Evolutionary conservation across 2,113 vertebrate genomes (phyloP).

Genomic region (Holacanthus passer): DNA sequence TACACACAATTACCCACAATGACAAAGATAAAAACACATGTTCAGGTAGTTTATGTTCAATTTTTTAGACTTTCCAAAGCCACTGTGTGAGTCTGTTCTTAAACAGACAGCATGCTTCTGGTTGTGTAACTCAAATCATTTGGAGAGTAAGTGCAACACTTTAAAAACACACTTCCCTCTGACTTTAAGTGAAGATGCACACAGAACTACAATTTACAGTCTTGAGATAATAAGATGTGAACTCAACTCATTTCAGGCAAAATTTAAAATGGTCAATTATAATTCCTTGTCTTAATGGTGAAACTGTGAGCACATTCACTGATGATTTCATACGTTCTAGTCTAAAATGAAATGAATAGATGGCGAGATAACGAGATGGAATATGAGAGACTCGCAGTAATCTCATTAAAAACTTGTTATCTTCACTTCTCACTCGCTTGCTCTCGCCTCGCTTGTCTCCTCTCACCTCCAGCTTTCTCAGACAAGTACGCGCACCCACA

Average conservation of each 20-base stretch:
- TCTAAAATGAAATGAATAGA: conserved; percentile 29
- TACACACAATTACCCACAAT: not conserved
- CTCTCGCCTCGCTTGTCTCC: conserved; percentile 26
- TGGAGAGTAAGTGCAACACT: not conserved
- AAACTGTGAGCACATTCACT: conserved; percentile 24
- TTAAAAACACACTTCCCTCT: conserved; percentile 1
- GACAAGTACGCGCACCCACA: not conserved
- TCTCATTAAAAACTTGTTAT: conserved; percentile 62
- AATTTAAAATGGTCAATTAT: conserved; percentile 7
- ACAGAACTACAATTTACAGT: conserved; percentile 19
- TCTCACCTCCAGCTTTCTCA: conserved; percentile 44
- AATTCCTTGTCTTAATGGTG: conserved; percentile 8
- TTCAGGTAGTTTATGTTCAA: not conserved
- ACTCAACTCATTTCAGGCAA: conserved; percentile 3
- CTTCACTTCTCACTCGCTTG: conserved; percentile 27
- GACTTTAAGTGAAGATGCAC: not conserved
- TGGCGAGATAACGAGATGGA: conserved; percentile 11
- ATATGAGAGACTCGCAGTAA: conserved; percentile 11
- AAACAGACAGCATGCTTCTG: not conserved
- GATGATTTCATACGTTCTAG: conserved; percentile 34
- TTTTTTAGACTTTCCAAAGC: not conserved
- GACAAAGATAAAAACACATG: not conserved
- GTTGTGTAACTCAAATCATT: not conserved
- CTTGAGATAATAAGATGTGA: conserved; percentile 4
- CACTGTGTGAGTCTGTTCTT: not conserved